Conservation (phyloP, 2,797 vertebrate species). For the Phaenicophaeus curvirostris region DNA sequence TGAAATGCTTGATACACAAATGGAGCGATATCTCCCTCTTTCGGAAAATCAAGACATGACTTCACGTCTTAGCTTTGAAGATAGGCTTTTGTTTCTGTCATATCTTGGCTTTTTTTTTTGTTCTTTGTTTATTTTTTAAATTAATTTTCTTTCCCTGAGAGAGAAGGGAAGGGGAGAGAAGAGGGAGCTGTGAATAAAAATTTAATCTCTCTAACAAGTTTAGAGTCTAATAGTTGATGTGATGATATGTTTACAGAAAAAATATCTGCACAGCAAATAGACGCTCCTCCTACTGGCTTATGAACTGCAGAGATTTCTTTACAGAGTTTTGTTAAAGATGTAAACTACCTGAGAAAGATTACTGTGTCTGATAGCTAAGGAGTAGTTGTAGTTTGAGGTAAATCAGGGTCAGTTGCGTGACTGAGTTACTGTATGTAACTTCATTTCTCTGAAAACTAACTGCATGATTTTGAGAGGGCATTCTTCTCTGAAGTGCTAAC, state of each 20-base stretch:
- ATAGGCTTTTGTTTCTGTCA: neutral
- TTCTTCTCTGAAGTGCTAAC: too few species aligned
- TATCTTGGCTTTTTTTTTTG: neutral
- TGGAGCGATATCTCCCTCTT: conserved; percentile 77
- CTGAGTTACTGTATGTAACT: too few species aligned
- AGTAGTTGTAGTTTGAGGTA: neutral
- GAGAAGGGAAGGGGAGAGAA: neutral
- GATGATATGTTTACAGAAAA: neutral
- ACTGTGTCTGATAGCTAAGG: neutral
- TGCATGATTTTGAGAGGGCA: too few species aligned
- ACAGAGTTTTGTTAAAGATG: neutral
- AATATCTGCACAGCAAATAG: neutral
- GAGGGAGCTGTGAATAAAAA: neutral
- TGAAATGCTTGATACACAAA: conserved; percentile 16
- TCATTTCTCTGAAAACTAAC: too few species aligned
- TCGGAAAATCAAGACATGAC: conserved; percentile 69
- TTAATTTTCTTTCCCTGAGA: neutral
- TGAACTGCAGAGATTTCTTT: neutral
- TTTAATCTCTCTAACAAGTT: neutral
- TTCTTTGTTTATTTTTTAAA: neutral
- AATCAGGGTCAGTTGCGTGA: too few species aligned
- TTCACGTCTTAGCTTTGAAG: conserved; percentile 32
- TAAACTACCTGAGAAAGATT: neutral
- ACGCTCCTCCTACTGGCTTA: neutral
- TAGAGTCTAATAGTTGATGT: neutral